phyloP scores from a whole-genome alignment of 2,888 invertebrate species.

The Drosophila lacicola region DNA sequence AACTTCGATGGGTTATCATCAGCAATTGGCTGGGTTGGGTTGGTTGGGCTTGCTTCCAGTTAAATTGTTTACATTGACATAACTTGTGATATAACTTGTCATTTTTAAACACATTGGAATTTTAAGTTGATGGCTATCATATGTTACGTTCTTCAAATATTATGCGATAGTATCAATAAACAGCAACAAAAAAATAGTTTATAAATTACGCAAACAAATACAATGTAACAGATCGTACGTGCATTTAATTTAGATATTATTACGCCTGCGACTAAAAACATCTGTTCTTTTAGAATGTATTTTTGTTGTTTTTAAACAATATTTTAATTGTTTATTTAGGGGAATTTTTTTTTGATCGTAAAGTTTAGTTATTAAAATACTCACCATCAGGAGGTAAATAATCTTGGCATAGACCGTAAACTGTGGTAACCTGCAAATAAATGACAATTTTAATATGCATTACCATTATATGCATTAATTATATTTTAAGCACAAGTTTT shows the following conservation, averaged over 20 bases:
- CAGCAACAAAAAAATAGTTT: constrained; percentile 16
- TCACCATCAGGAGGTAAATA: constrained; percentile 95
- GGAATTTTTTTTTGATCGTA: neutral
- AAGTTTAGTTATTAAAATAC: constrained; percentile 79
- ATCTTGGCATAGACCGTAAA: constrained; percentile 96
- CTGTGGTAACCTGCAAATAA: constrained; percentile 93
- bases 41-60: constrained; percentile 28
- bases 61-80: constrained; percentile 51
- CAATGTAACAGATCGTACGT: constrained; percentile 28
- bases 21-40: constrained; percentile 10
- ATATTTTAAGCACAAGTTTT: neutral
- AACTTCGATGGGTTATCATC: constrained; percentile 48
- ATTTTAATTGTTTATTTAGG: constrained; percentile 4
- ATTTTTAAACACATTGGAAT: constrained; percentile 35
- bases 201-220: constrained; percentile 13
- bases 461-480: constrained; percentile 2
- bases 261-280: constrained; percentile 1
- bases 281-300: neutral
- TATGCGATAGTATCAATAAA: constrained; percentile 39
- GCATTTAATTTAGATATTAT: constrained; percentile 30
- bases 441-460: constrained; percentile 25
- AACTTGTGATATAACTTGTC: constrained; percentile 35
- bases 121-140: constrained; percentile 25
- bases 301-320: constrained; percentile 2
- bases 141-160: constrained; percentile 29